Conservation (phyloP, 2,113 vertebrate genomes). For the Cryptoleucopteryx plumbea region DNA sequence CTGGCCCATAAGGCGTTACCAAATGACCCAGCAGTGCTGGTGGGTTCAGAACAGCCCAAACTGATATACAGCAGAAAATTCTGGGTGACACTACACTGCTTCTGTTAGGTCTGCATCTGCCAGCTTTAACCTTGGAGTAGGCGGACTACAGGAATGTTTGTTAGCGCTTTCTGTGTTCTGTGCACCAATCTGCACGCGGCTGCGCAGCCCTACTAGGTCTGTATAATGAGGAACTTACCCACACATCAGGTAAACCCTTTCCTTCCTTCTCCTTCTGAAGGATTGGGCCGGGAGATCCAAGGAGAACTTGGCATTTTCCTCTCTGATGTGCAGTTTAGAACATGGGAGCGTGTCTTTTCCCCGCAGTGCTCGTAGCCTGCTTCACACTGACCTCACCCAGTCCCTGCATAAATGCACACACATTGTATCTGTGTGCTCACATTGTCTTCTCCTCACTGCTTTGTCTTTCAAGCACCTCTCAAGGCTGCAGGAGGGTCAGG, state of each 20-base stretch:
- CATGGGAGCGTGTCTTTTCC: rapidly evolving
- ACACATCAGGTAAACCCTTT: background rate
- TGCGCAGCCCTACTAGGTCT: background rate
- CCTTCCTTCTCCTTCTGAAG: background rate
- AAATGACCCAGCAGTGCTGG: background rate
- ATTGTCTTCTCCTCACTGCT: background rate
- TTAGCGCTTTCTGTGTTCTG: background rate
- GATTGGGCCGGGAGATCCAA: background rate
- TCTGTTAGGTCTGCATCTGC: background rate
- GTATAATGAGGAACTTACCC: background rate
- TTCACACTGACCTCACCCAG: background rate
- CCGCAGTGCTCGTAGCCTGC: background rate
- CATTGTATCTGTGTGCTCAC: background rate
- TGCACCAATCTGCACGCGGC: background rate
- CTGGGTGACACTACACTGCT: background rate
- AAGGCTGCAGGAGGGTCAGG: background rate
- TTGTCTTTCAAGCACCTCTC: background rate
- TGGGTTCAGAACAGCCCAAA: background rate
- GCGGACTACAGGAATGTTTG: background rate
- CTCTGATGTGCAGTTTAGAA: background rate
- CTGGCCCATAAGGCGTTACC: background rate
- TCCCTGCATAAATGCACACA: background rate
- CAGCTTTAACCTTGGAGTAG: background rate
- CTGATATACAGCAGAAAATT: background rate
- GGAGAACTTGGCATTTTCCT: background rate